Evolutionary conservation across 2,113 vertebrate genomes (phyloP).

Genomic region (Bos taurus): ARS-UCD2.0 NC_037343.1:23582501-23583000

Average conservation of each 20-base stretch:
- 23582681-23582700: background rate
- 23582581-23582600: background rate
- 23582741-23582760: background rate
- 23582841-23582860: background rate
- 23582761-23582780: background rate
- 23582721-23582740: background rate
- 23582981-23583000: background rate
- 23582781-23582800: background rate
- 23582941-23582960: background rate
- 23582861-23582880: background rate
- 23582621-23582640: background rate
- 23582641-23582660: background rate
- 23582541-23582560: conserved; percentile 4
- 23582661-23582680: background rate
- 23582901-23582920: background rate
- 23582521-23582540: background rate
- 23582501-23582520: background rate
- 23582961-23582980: background rate
- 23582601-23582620: background rate
- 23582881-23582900: background rate
- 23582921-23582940: background rate
- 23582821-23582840: background rate
- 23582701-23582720: background rate
- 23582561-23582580: background rate
- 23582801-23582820: background rate